Conservation (phyloP, 1,140 invertebrate genomes). For the Cotesia typhae region DNA sequence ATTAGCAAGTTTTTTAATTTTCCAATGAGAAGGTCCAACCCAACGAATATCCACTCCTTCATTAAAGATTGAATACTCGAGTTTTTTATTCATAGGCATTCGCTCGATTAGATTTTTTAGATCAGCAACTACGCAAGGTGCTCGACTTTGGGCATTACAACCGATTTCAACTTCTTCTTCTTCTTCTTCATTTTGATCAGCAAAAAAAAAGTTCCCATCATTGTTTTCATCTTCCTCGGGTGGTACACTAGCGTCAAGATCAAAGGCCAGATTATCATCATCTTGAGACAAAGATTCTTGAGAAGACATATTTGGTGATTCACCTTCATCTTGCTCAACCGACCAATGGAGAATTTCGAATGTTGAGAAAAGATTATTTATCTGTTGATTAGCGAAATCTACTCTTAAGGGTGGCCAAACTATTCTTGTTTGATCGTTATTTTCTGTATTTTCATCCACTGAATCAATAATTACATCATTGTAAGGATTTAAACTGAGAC, state of each 20-base stretch:
- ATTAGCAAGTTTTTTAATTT: conserved; percentile 56
- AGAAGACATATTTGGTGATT: not conserved
- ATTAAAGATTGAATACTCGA: conserved; percentile 77
- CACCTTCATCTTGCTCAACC: conserved; percentile 42
- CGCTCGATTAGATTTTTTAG: conserved; percentile 55
- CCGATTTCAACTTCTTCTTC: conserved; percentile 32
- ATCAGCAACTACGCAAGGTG: conserved; percentile 47
- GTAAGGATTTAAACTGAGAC: conserved; percentile 45
- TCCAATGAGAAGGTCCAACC: conserved; percentile 82
- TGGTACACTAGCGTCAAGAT: conserved; percentile 55
- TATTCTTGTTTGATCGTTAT: conserved; percentile 7
- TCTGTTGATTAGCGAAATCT: conserved; percentile 32
- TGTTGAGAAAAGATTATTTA: conserved; percentile 43
- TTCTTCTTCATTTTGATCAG: conserved; percentile 36
- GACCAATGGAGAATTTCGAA: conserved; percentile 55
- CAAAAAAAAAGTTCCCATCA: conserved; percentile 42
- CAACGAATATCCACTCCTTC: conserved; percentile 71
- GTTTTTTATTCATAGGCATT: conserved; percentile 23
- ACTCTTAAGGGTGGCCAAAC: conserved; percentile 30
- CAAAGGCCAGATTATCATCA: conserved; percentile 46
- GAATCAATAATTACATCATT: conserved; percentile 48
- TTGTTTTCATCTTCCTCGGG: conserved; percentile 38
- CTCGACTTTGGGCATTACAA: conserved; percentile 32
- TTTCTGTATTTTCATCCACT: conserved; percentile 1
- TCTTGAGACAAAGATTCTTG: conserved; percentile 3